Base-by-base conservation (phyloP, 2,113 vertebrate species). In the Thinocorus orbignyianus region DNA sequence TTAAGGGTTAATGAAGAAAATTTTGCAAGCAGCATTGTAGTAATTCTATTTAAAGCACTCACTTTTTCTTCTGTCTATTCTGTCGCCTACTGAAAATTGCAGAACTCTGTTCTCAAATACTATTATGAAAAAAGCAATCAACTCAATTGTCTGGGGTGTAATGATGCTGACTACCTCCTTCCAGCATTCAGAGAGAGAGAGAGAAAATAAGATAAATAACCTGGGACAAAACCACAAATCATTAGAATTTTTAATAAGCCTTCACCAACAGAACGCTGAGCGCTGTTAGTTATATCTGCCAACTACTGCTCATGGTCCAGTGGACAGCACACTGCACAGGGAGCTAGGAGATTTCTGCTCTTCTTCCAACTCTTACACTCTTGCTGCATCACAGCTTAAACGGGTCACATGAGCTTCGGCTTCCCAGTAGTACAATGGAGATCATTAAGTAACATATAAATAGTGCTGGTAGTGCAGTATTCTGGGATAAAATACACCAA, bases 51-150 rank as follows among this genome's bases (percentile, higher is more conserved):
- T 96, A 93, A 95, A 97, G 77, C 65, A 71, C 46, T 84, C 10
- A 5, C 62, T 94, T 97, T 94, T 96, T 92, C 90, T 96, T 91
- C 70, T 83, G 52, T 94, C 86, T 94, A 22, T 94, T 91, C 69
- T 92, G 81, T 94, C 13, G 13, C 85, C 87, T 92, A 86, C 80
- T 93, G 84, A 94, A 97, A 97, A 96, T 96, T 95, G 78, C 82
- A 95, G 73, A 93, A 92, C 88, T 95, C 58, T 95, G 61, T 95
- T 97, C 95, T 94, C 86, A 83, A 96, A 88, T 66, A 90, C 41
- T 90, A 85, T 96, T 94, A 96, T 89, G 85, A 97, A 97, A 94
- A 96, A 96, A 88, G 90, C 95, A 96, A 97, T 97, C 96, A 96
- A 39, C 82, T 95, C 90, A 89, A 94, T 96, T 97, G 97, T 97